Conservation (phyloP, 2,888 invertebrate genomes). For the Phaedon cochleariae region DNA sequence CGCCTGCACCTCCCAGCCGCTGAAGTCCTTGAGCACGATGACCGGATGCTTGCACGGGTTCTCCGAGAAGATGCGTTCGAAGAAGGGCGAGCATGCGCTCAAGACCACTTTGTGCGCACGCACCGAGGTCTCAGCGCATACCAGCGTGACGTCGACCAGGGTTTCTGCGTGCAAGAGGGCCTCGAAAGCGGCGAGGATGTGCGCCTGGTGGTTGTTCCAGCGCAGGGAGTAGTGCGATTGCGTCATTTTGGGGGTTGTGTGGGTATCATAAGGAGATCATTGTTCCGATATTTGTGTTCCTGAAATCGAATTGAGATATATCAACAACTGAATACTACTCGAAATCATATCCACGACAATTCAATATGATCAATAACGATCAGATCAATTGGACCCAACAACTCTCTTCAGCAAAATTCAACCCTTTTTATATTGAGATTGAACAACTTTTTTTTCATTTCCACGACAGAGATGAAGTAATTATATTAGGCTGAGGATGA, state of each 20-base stretch:
- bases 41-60: constrained; percentile 94
- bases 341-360: too few relatives aligned
- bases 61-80: constrained; percentile 87
- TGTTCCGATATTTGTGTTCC: constrained; percentile 45
- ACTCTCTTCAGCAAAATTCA: too few relatives aligned
- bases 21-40: constrained; percentile 89
- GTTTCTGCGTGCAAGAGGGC: constrained; percentile 87
- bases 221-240: constrained; percentile 90
- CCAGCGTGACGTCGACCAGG: constrained; percentile 89
- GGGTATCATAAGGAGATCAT: constrained; percentile 51
- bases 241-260: constrained; percentile 49
- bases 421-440: too few relatives aligned
- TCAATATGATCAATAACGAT: too few relatives aligned
- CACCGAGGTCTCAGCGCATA: constrained; percentile 85
- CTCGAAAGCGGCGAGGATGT: constrained; percentile 88
- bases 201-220: constrained; percentile 94
- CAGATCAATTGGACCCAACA: too few relatives aligned
- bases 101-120: constrained; percentile 92
- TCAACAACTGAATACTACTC: too few relatives aligned
- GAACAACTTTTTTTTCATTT: too few relatives aligned
- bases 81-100: constrained; percentile 89
- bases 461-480: too few relatives aligned
- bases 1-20: constrained; percentile 88
- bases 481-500: too few relatives aligned
- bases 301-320: constrained; percentile 44